Evolutionary conservation across 2,797 vertebrate genomes (phyloP).

Genomic region (Epinephelus malabaricus): DNA sequence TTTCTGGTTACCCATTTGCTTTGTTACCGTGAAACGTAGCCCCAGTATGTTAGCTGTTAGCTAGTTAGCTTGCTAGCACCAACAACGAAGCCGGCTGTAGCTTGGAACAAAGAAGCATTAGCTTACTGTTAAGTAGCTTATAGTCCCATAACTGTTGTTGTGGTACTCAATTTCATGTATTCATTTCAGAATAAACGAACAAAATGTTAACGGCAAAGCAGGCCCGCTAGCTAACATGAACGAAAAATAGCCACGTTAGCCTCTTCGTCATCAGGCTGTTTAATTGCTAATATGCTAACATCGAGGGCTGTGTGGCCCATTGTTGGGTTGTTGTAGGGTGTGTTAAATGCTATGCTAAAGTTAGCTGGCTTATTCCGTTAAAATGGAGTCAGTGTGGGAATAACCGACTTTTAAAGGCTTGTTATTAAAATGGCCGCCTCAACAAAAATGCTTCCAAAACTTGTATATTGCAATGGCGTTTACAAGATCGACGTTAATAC

Average conservation of each 20-base stretch:
- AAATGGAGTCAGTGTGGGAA: constrained; percentile 50
- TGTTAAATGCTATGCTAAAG: neutral
- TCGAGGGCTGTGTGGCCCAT: neutral
- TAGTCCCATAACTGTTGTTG: fast-evolving
- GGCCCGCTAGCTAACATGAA: neutral
- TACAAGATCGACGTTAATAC: no score
- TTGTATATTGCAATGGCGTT: no score
- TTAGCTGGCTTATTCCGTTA: constrained; percentile 19
- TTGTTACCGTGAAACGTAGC: neutral
- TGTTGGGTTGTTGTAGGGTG: neutral
- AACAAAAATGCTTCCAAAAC: neutral
- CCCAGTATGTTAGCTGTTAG: constrained; percentile 20
- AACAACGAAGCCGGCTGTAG: neutral
- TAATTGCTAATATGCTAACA: constrained; percentile 26
- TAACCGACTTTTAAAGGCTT: neutral
- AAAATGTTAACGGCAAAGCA: neutral
- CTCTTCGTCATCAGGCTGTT: neutral
- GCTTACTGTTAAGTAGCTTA: fast-evolving
- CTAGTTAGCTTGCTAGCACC: neutral
- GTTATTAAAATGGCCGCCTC: constrained; percentile 74
- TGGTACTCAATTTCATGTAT: fast-evolving
- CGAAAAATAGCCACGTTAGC: neutral
- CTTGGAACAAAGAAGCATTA: neutral
- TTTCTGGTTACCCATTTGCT: neutral
- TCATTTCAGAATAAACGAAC: fast-evolving